These are phyloP conservation scores for Papilio helenus DNA, from an alignment of 1,140 invertebrate species.

Conservation along the genomic window DNA sequence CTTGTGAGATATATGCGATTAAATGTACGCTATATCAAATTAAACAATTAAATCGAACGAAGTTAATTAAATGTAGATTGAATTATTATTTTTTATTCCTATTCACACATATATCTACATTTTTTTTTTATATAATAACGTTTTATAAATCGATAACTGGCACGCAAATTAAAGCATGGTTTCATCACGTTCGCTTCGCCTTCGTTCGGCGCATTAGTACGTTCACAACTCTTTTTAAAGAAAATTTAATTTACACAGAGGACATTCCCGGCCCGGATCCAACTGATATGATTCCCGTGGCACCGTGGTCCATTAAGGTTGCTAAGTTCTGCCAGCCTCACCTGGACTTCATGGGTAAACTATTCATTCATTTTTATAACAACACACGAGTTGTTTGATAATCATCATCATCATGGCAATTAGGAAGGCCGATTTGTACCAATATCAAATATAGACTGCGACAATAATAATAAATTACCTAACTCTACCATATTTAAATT, in stretches of 20 bases:
- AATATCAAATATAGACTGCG: too few species aligned
- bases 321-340: conserved; percentile 97
- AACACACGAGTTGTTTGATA: too few species aligned
- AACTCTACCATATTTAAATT: too few species aligned
- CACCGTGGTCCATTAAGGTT: conserved; percentile 93
- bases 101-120: too few species aligned
- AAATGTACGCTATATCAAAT: conserved; percentile 7
- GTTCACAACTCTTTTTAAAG: background rate
- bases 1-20: conserved; percentile 10
- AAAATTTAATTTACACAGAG: conserved; percentile 83
- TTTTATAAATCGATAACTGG: too few species aligned
- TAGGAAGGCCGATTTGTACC: too few species aligned
- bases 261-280: conserved; percentile 87
- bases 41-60: background rate
- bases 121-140: too few species aligned
- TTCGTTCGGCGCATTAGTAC: too few species aligned
- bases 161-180: too few species aligned
- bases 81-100: background rate
- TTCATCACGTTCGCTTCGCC: too few species aligned
- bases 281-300: conserved; percentile 87
- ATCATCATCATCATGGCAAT: too few species aligned
- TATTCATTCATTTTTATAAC: conserved; percentile 21
- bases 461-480: too few species aligned
- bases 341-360: conserved; percentile 94
- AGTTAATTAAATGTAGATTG: background rate